Evolutionary conservation across 2,888 invertebrate species (phyloP).

Genomic region (Cantharis lateralis): DNA sequence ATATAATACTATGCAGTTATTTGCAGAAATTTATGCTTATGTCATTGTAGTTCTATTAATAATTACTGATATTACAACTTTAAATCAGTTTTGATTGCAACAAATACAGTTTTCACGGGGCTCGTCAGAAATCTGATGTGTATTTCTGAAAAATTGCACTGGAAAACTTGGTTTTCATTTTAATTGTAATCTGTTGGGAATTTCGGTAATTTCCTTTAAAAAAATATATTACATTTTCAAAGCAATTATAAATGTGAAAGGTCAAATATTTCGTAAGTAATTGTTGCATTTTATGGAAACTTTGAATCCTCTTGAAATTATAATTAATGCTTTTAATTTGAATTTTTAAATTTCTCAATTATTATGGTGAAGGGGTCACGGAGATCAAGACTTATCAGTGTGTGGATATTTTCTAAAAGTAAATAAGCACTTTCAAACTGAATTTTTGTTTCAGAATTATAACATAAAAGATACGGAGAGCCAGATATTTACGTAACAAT

Average conservation of each 20-base stretch:
- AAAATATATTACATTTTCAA: too few species aligned
- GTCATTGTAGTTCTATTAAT: too few species aligned
- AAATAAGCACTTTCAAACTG: background rate
- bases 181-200: too few species aligned
- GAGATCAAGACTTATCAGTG: background rate
- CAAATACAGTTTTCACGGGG: too few species aligned
- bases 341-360: background rate
- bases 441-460: too few species aligned
- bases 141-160: too few species aligned
- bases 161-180: too few species aligned
- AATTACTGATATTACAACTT: too few species aligned
- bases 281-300: background rate
- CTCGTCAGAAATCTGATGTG: too few species aligned
- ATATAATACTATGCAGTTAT: too few species aligned
- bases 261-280: background rate
- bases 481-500: background rate
- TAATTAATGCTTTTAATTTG: background rate
- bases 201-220: background rate
- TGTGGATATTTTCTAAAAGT: background rate
- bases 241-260: background rate
- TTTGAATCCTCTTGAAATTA: background rate
- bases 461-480: background rate
- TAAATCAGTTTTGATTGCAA: too few species aligned
- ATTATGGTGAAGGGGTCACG: background rate
- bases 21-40: too few species aligned